Base-by-base conservation (phyloP, 2,888 invertebrate species). In the Mimas tiliae region DNA sequence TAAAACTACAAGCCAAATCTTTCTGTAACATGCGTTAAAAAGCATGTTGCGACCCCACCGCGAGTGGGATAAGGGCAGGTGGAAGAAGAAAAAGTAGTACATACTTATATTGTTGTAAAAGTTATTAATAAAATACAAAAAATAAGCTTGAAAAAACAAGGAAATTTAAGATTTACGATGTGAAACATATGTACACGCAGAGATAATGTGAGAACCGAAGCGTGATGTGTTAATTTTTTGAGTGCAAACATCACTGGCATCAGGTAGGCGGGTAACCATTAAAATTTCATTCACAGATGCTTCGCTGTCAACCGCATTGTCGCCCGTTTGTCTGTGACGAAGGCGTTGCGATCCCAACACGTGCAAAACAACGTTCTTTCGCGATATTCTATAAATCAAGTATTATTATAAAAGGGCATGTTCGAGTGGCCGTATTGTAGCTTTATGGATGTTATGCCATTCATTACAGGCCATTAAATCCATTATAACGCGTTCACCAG, bases 401-500 rank as follows among this genome's bases (percentile, higher is more conserved):
- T 80, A 85, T 88, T 91, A 90, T 88, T 89, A 91, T 90, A 91
- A 89, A 90, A 86, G 89, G 87, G 87, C 89, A 84, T 85, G 85
- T 91, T 92, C 89, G 90, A 92, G 93, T 90, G 87, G 85, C 86
- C 82, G 83, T 87, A 91, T 93, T 93, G 93, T 93, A 84, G 85
- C 85, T 90, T 93, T 92, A 93, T 93, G 87, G 93, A 91, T 93
- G 93, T 93, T 92, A 92, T 90, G 84, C 90, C 87, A 91, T 93
- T 92, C 93, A 93, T 93, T 93, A 92, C 93, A 91, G 83, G 88
- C 92, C 93, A 93, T 93, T 93, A 91, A 93, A 90, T 87, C 89
- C 86, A 91, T 92, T 93, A 93, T 93, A 88, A 88, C 76, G 76
- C 80, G 75, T 76, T 83, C 80, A 85, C 91, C 87, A 86, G 67